Percentiles rank a stretch among this genome's conserved stretches.
These are phyloP conservation scores for Gymnodraco acuticeps DNA, from an alignment of 2,797 vertebrate species.

Conservation along the genomic window DNA sequence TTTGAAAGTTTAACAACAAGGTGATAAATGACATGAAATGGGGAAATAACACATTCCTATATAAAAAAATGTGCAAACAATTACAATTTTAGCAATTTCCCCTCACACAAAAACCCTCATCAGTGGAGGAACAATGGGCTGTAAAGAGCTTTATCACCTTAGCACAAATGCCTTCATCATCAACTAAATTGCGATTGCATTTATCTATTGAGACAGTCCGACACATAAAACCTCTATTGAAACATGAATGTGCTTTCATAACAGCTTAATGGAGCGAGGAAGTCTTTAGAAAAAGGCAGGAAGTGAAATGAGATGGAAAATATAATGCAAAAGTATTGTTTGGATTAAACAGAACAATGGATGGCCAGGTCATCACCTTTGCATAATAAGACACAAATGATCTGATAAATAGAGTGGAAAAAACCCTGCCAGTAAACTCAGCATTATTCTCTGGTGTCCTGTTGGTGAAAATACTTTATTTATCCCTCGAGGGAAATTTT, in stretches of 20 bases:
- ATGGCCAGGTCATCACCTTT: constrained; percentile 23
- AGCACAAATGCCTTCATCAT: constrained; percentile 58
- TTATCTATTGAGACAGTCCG: constrained; percentile 52
- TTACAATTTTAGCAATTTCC: constrained; percentile 34
- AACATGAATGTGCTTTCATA: constrained; percentile 58
- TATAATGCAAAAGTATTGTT: constrained; percentile 48
- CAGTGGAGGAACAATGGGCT: constrained; percentile 44
- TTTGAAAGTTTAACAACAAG: not conserved
- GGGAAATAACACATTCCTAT: not conserved
- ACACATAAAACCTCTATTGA: constrained; percentile 54
- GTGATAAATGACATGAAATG: not conserved
- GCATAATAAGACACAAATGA: constrained; percentile 24
- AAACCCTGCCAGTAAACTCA: not conserved
- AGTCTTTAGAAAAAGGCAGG: constrained; percentile 46
- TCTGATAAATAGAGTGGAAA: not conserved
- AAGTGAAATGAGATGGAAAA: constrained; percentile 54
- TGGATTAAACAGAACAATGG: constrained; percentile 16
- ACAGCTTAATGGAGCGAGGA: constrained; percentile 55
- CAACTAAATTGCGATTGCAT: constrained; percentile 47
- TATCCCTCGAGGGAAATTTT: not conserved
- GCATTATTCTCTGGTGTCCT: not conserved
- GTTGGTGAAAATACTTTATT: not conserved
- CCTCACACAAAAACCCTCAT: constrained; percentile 42
- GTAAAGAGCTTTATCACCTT: constrained; percentile 38
- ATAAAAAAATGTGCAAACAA: constrained; percentile 4